Base-by-base conservation (phyloP, 2,888 invertebrate genomes). In the Xestia ashworthii region DNA sequence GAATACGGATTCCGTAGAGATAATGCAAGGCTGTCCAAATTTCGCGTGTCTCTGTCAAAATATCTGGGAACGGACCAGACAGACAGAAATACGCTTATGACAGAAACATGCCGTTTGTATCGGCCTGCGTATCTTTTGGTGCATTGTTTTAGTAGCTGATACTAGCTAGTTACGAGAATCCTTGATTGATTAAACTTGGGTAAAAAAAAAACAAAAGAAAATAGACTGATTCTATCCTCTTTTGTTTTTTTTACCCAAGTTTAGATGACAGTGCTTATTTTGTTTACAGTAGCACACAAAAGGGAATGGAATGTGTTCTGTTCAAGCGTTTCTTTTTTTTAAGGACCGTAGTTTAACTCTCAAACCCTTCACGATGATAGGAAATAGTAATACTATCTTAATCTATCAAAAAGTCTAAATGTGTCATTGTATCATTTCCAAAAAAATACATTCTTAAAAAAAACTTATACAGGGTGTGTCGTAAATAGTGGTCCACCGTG, bases 301-400 rank as follows among this genome's bases (percentile, higher is more conserved):
- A 11, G 22, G 22, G n/a, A n/a, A 53, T 3, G n/a, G 9, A 11
- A 5, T n/a, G 53, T n/a, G 5, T 55, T 55, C 53, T 55, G 11
- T n/a, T 55, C 4, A 53, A 11, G 11, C 4, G 4, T n/a, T 32
- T 32, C 32, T 32, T 32, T 32, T 32, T 32, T 32, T 32, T 32
- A 32, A 32, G 32, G 32, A 32, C 32, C 32, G 32, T 32, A 32
- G 32, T 32, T 32, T 32, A 32, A 32, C 32, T 32, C n/a, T 71
- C 71, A 80, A 62, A 77, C 72, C 71, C 77, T 80, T 72, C 81
- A 77, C 44, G 14, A n/a, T 80, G 60, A 71, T 53, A 44, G 50
- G 44, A 32, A 71, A 71, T 50, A 44, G 50, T 32, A 19, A 60
- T 58, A 70, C 32, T 80, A 66, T 46, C n/a, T 53, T 22, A 53